Base-by-base conservation (phyloP, 2,113 vertebrate species). In the Gopherus evgoodei region DNA sequence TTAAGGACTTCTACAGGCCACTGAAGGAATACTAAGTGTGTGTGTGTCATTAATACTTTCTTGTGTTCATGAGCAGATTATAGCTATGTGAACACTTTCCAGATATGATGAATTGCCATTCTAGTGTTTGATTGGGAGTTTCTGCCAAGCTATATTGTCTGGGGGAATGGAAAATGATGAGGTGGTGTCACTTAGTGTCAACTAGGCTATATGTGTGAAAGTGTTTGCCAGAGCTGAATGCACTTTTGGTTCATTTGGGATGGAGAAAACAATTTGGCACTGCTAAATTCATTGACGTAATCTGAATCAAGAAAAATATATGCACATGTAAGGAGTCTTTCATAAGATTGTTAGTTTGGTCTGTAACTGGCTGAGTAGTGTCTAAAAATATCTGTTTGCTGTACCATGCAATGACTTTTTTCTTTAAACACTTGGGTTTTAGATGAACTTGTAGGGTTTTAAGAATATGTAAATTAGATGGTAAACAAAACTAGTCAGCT, bases 151-250 rank as follows among this genome's bases (percentile, higher is more conserved):
- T 1, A 16, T 21, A 69, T 69, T 69, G 17, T 69, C 0, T 31
- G 1, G 1, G 85, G 53, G 49, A 14, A n/a, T 52, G 27, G 27
- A 54, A 81, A 29, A 91, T 22, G 50, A 2, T 0, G 1, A 22
- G 19, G 19, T 6, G 38, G 8, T 91, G 52, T n/a, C 81, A 8
- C 54, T 22, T 0, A 38, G 49, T 16, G 3, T 53, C 56, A 11
- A 21, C 11, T 38, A 17, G 6, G 24, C 69, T 16, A 11, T 35
- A 1, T 0, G 1, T 22, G 72, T 2, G 0, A 53, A 17, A n/a
- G 16, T 49, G 5, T 35, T 59, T 29, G 53, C 0, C 57, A 35
- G 75, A 84, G 21, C 0, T 25, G 24, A 59, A 38, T 87, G 56
- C 38, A n/a, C 47, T 62, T 3, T 1, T 2, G 78, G 65, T 84